Conservation (phyloP, 2,888 invertebrate genomes). For the Agrenia bidenticulata region DNA sequence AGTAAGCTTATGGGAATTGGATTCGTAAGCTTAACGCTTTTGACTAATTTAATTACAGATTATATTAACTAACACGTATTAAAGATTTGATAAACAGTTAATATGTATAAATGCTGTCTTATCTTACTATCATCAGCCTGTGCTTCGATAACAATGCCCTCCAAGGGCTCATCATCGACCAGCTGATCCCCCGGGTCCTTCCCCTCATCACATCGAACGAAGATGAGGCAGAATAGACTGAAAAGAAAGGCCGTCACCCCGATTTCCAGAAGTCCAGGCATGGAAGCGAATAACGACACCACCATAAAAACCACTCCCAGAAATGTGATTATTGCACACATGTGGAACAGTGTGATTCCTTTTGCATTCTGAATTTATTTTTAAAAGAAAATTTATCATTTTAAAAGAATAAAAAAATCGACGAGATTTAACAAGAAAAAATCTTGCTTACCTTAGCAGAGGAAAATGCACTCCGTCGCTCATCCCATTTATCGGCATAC, state of each 20-base stretch:
- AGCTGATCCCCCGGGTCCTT: not conserved
- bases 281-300: not conserved
- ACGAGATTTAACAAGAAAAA: not conserved
- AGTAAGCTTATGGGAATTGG: too few species aligned
- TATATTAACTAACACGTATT: too few species aligned
- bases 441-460: conserved; percentile 14
- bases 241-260: conserved; percentile 11
- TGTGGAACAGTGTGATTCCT: conserved; percentile 16
- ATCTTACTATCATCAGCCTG: conserved; percentile 3
- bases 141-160: conserved; percentile 2
- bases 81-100: too few species aligned
- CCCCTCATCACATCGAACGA: conserved; percentile 15
- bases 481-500: conserved; percentile 15
- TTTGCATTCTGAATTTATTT: conserved; percentile 5
- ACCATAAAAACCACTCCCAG: conserved; percentile 13
- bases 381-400: too few species aligned
- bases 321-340: conserved; percentile 13
- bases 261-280: conserved; percentile 16
- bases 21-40: too few species aligned
- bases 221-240: conserved; percentile 14
- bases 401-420: not conserved
- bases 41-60: too few species aligned
- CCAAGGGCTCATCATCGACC: not conserved
- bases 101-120: too few species aligned
- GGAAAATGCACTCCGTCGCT: conserved; percentile 7